Conservation (phyloP, 2,113 vertebrate genomes). For the Dipodomys spectabilis region DNA sequence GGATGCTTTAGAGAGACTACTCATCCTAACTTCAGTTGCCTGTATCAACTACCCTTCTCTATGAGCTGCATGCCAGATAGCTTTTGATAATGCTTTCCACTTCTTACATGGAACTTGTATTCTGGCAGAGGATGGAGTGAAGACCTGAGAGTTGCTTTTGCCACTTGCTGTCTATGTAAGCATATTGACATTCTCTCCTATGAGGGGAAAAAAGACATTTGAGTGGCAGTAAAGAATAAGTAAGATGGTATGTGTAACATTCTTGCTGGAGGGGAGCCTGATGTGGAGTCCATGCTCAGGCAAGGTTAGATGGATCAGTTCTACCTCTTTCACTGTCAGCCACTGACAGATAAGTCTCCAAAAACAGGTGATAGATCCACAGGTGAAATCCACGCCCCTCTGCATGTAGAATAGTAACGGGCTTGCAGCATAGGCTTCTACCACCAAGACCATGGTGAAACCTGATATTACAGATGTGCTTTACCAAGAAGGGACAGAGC, state of each 20-base stretch:
- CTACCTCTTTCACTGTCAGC: neutral
- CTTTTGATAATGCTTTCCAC: neutral
- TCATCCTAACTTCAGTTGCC: neutral
- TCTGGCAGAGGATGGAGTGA: neutral
- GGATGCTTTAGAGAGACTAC: neutral
- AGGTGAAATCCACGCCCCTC: neutral
- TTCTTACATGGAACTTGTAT: neutral
- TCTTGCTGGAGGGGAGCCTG: neutral
- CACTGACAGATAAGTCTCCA: neutral
- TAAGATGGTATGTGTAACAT: neutral
- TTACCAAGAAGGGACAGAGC: neutral
- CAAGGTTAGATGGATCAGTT: neutral
- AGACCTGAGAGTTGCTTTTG: neutral
- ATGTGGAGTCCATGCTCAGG: neutral
- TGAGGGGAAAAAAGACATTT: neutral
- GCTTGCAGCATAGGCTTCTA: too few species aligned
- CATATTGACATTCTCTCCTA: neutral
- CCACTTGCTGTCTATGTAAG: neutral
- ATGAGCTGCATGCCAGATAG: neutral
- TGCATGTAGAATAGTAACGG: neutral
- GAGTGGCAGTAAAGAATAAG: neutral
- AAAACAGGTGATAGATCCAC: accelerated
- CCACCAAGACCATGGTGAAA: too few species aligned
- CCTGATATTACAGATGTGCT: neutral
- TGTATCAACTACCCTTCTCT: neutral